A percentile compares a stretch with the other conserved stretches of the same genome.
Evolutionary conservation across 2,797 vertebrate genomes (phyloP).

Genomic region (Coregonus sp.): DNA sequence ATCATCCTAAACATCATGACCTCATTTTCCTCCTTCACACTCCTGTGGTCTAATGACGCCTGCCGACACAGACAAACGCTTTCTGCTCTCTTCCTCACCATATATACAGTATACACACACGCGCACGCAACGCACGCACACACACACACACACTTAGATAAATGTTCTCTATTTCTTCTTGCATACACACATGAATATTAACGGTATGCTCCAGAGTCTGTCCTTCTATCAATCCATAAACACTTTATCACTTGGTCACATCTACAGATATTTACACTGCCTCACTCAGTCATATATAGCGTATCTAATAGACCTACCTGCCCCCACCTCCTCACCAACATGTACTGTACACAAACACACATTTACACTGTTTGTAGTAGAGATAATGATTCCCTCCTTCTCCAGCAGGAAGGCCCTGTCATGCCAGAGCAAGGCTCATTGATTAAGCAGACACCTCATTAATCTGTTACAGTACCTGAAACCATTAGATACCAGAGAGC

Average conservation of each 20-base stretch:
- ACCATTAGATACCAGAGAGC: background rate
- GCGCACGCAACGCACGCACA: too few species aligned
- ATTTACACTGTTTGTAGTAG: background rate
- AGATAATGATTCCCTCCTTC: background rate
- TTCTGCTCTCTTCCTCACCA: background rate
- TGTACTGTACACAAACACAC: background rate
- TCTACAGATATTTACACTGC: background rate
- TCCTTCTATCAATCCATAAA: background rate
- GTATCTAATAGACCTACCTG: too few species aligned
- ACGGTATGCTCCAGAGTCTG: too few species aligned
- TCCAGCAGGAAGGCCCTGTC: background rate
- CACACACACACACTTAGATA: too few species aligned
- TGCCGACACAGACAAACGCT: constrained; percentile 10
- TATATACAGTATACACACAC: too few species aligned
- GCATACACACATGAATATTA: too few species aligned
- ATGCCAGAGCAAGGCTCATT: background rate
- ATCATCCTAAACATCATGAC: constrained; percentile 28
- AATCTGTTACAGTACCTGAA: background rate
- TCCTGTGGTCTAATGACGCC: constrained; percentile 42
- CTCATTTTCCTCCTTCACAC: constrained; percentile 46
- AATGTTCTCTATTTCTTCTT: too few species aligned
- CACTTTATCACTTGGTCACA: background rate
- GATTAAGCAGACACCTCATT: background rate
- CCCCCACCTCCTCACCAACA: background rate
- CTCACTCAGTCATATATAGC: background rate